Conservation (phyloP, 1,140 invertebrate species). For the Calliopsis andreniformis region DNA sequence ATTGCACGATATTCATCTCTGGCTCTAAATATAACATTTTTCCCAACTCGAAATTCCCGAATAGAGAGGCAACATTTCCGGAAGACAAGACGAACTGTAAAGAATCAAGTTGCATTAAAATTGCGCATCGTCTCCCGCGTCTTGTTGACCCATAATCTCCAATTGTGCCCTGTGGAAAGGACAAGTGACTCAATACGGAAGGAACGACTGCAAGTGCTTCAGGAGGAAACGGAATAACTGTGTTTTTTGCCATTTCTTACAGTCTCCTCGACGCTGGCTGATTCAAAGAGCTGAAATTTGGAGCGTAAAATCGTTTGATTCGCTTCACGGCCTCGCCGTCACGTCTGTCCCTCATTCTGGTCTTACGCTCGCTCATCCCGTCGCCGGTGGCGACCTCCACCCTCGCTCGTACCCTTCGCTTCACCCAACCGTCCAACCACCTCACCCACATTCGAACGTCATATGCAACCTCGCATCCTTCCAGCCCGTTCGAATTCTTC, state of each 20-base stretch:
- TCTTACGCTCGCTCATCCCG: constrained; percentile 41
- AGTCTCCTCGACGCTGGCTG: constrained; percentile 39
- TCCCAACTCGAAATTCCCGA: too few species aligned
- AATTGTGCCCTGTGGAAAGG: not conserved
- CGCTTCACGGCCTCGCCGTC: constrained; percentile 63
- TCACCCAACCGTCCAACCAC: constrained; percentile 14
- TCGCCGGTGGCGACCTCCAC: not conserved
- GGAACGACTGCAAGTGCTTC: constrained; percentile 23
- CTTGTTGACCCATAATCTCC: constrained; percentile 1
- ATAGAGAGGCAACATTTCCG: too few species aligned
- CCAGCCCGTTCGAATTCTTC: not conserved
- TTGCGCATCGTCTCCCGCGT: not conserved
- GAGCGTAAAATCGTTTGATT: constrained; percentile 71
- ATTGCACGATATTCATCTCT: too few species aligned
- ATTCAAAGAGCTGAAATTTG: constrained; percentile 65
- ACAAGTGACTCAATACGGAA: constrained; percentile 13
- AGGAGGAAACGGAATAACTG: constrained; percentile 43
- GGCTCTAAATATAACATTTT: too few species aligned
- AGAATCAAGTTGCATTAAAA: not conserved
- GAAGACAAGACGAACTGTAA: too few species aligned
- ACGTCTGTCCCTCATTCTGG: constrained; percentile 53
- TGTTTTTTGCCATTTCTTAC: constrained; percentile 53
- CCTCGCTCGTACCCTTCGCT: constrained; percentile 11
- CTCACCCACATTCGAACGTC: constrained; percentile 35
- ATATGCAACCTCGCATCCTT: constrained; percentile 26